Base-by-base conservation (phyloP, 2,113 vertebrate species). In the Dicentrarchus labrax region DNA sequence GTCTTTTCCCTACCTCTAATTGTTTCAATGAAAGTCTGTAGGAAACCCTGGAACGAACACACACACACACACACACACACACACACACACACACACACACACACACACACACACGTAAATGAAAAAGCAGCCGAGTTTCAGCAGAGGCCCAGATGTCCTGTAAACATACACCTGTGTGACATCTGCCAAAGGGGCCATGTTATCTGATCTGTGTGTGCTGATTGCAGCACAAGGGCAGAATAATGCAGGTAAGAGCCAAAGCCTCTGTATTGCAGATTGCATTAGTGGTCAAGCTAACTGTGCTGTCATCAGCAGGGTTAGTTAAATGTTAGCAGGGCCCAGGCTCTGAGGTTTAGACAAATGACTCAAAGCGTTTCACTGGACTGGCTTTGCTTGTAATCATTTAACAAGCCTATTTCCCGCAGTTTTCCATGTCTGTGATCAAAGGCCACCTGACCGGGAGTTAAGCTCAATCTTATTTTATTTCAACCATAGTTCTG, bases 121-220 rank as follows among this genome's bases (percentile, higher is more conserved):
- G 64, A 39, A 39, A 68, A 65, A 53, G 57, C 66, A 80, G 73
- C 15, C 1, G 10, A 36, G 64, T 83, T 66, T 83, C 73, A 85
- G 62, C 12, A 65, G 65, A 61, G 67, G 71, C 73, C 65, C 62
- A 82, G 53, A 82, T 86, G 76, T 76, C 77, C 78, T 85, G 86
- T 87, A 84, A 91, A 88, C 76, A 84, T 62, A 89, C 66, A 89
- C 88, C 84, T 84, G 47, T 76, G 66, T 70, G 77, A 82, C 45
- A 86, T 79, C 80, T 88, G 84, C 70, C 72, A 80, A 72, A 80
- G 53, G 82, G 82, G 73, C 45, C 30, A 24, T 66, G 85, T 78
- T 74, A 88, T 86, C 64, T 83, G 84, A 92, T 85, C 72, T 38
- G 17, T 9, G 43, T 21, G 66, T 48, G 76, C 41, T 62, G 74